Conservation (phyloP, 1,140 invertebrate genomes). For the Bilobella aurantiaca region DNA sequence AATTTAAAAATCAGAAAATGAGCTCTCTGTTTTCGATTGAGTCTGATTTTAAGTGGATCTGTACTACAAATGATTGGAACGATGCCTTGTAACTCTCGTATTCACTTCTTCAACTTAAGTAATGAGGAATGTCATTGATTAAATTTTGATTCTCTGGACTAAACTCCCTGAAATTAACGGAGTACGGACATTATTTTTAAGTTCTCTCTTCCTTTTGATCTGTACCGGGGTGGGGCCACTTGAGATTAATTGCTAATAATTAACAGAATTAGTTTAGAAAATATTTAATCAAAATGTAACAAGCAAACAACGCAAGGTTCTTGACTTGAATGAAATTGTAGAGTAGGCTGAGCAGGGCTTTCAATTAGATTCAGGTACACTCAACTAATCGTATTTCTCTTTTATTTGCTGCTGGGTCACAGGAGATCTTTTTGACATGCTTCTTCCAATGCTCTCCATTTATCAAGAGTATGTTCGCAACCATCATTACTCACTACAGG, state of each 20-base stretch:
- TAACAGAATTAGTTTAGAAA: too few relatives aligned
- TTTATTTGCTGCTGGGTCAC: not conserved
- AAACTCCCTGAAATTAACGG: too few relatives aligned
- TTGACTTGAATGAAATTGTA: not conserved
- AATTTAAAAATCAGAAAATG: too few relatives aligned
- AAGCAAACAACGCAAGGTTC: constrained; percentile 1
- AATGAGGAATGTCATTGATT: not conserved
- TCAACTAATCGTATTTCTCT: not conserved
- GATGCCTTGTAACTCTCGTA: too few relatives aligned
- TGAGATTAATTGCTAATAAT: too few relatives aligned
- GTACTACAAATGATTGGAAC: too few relatives aligned
- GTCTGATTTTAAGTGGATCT: too few relatives aligned
- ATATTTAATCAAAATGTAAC: not conserved
- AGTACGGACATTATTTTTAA: not conserved
- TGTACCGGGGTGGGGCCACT: too few relatives aligned
- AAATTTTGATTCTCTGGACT: not conserved
- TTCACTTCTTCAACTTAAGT: not conserved
- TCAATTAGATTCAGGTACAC: not conserved
- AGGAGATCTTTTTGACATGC: constrained; percentile 56
- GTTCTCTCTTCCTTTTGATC: not conserved
- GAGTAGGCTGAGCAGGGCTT: not conserved
- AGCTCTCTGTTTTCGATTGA: too few relatives aligned
- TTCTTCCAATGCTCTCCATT: constrained; percentile 54
- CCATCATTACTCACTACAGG: constrained; percentile 55
- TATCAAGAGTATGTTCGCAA: constrained; percentile 58